phyloP scores from a whole-genome alignment of 2,113 vertebrate genomes.

The Sisor rabdophorus region DNA sequence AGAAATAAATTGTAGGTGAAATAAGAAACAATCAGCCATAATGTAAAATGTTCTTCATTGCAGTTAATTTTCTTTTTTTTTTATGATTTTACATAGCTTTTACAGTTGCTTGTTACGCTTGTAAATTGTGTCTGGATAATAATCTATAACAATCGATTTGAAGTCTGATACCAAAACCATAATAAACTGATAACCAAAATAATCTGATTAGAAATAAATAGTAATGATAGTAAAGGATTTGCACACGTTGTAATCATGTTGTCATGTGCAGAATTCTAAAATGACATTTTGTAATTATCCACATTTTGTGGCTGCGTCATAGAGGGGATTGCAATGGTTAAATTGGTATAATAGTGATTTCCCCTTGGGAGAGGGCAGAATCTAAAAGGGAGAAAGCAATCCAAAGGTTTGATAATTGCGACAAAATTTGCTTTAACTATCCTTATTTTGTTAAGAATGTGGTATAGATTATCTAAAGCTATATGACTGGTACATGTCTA shows the following conservation, averaged over 20 bases:
- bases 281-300: not conserved
- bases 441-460: not conserved
- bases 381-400: not conserved
- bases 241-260: not conserved
- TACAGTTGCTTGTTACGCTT: not conserved
- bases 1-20: not conserved
- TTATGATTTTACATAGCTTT: not conserved
- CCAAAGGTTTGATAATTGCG: not conserved
- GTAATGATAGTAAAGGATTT: not conserved
- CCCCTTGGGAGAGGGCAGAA: not conserved
- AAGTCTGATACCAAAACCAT: not conserved
- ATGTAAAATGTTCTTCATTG: not conserved
- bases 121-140: not conserved
- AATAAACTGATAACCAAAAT: not conserved
- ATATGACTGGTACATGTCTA: not conserved
- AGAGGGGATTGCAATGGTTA: not conserved
- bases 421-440: not conserved
- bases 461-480: not conserved
- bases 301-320: not conserved
- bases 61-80: not conserved
- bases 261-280: not conserved
- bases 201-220: not conserved
- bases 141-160: not conserved
- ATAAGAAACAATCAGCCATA: not conserved
- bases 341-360: not conserved